phyloP scores from a whole-genome alignment of 1,140 invertebrate species.

The Drosophila lini region DNA sequence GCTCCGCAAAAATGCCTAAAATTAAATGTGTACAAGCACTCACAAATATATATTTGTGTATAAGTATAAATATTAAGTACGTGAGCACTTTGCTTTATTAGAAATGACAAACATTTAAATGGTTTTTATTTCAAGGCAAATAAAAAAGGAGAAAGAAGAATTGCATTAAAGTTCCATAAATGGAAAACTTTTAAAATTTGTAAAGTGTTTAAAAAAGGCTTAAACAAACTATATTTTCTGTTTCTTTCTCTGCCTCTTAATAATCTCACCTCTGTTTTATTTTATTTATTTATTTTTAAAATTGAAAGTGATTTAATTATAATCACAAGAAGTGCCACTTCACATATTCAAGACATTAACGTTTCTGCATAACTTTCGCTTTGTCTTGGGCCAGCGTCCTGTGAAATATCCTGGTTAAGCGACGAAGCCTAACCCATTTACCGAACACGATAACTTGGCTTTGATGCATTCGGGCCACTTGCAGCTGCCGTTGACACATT shows the following conservation, averaged over 20 bases:
- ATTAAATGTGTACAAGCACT: conserved; percentile 5
- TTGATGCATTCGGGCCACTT: conserved; percentile 35
- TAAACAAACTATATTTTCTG: background rate
- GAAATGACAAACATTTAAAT: conserved; percentile 19
- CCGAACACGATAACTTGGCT: conserved; percentile 41
- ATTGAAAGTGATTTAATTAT: background rate
- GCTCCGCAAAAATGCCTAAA: conserved; percentile 6
- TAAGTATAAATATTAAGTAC: background rate
- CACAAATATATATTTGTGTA: conserved; percentile 8
- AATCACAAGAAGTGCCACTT: background rate
- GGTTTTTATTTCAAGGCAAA: conserved; percentile 4
- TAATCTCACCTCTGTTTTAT: background rate
- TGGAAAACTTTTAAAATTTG: background rate
- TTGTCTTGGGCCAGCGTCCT: background rate
- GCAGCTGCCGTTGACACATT: conserved; percentile 52
- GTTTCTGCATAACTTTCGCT: conserved; percentile 7
- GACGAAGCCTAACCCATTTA: conserved; percentile 12
- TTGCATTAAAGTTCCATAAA: background rate
- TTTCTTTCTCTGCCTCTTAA: background rate
- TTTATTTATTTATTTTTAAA: no score
- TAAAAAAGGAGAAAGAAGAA: background rate
- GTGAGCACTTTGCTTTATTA: conserved; percentile 24
- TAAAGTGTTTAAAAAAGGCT: background rate
- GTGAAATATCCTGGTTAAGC: background rate
- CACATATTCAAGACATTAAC: background rate